Percentiles rank a stretch among this genome's conserved stretches.
Conservation (phyloP, 1,140 invertebrate genomes). For the Drosophila watanabei region DNA sequence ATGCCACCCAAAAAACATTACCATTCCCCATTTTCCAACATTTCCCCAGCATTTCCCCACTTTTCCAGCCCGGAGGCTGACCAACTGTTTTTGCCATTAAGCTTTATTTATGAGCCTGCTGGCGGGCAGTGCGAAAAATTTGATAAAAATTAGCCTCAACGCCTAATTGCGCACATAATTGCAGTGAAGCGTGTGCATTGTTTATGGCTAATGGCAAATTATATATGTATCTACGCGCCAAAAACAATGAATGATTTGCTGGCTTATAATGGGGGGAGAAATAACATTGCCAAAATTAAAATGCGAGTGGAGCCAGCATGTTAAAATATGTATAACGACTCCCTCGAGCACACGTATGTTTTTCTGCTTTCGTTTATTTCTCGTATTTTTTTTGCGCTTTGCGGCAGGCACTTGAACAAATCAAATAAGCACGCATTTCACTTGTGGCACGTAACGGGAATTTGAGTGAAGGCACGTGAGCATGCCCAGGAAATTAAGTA, state of each 20-base stretch:
- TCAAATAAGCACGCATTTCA: slow-evolving; percentile 63
- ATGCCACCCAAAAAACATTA: slow-evolving; percentile 7
- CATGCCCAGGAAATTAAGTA: slow-evolving; percentile 36
- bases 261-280: slow-evolving; percentile 2
- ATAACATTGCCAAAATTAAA: slow-evolving; percentile 27
- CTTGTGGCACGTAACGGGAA: slow-evolving; percentile 43
- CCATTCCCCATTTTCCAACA: not conserved
- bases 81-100: slow-evolving; percentile 76
- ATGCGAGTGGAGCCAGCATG: slow-evolving; percentile 14
- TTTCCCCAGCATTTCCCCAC: not conserved
- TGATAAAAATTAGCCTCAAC: slow-evolving; percentile 54
- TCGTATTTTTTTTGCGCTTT: not conserved
- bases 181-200: slow-evolving; percentile 50
- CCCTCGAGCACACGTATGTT: slow-evolving; percentile 33
- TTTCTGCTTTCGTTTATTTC: slow-evolving; percentile 11
- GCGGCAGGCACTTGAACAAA: slow-evolving; percentile 40
- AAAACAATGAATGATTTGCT: slow-evolving; percentile 37
- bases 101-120: slow-evolving; percentile 72
- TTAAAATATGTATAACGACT: slow-evolving; percentile 36
- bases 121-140: slow-evolving; percentile 34
- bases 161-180: slow-evolving; percentile 68
- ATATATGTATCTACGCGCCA: not conserved
- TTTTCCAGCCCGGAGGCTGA: slow-evolving; percentile 31
- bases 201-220: slow-evolving; percentile 38
- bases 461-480: slow-evolving; percentile 46